Conservation (phyloP, 2,888 invertebrate species). For the Tribolium freemani region DNA sequence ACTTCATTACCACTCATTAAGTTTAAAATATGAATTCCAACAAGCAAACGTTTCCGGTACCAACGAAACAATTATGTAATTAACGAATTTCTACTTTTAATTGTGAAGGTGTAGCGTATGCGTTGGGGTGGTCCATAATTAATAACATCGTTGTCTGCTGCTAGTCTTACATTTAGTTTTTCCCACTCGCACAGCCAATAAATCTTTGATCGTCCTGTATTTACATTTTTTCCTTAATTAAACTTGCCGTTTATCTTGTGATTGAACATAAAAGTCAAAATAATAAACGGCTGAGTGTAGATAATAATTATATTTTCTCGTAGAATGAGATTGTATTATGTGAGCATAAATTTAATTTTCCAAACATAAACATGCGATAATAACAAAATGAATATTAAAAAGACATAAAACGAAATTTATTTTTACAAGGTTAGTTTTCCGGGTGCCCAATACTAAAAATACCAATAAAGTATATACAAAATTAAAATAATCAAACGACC, state of each 20-base stretch:
- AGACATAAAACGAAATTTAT: not conserved
- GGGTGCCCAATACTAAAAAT: not conserved
- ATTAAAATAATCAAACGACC: not conserved
- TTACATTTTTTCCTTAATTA: not conserved
- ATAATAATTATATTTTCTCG: constrained; percentile 1
- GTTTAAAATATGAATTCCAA: not conserved
- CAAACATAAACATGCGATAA: constrained; percentile 7
- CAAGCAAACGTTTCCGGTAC: not conserved
- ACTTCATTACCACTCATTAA: not conserved
- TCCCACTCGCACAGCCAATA: not conserved
- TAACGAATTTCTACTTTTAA: not conserved
- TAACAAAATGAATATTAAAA: constrained; percentile 10
- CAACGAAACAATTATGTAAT: constrained; percentile 1
- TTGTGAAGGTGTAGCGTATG: not conserved
- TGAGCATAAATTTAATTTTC: constrained; percentile 1
- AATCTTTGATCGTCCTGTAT: not conserved
- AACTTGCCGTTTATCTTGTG: not conserved
- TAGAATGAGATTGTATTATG: not conserved
- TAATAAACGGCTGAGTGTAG: not conserved
- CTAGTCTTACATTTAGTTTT: not conserved
- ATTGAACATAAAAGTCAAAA: constrained; percentile 6
- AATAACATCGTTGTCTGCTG: not conserved
- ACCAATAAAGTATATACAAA: not conserved
- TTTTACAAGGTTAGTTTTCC: not conserved
- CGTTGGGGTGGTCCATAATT: not conserved